phyloP scores from a whole-genome alignment of 1,140 invertebrate genomes.

The Cardiocondyla obscurior region DNA sequence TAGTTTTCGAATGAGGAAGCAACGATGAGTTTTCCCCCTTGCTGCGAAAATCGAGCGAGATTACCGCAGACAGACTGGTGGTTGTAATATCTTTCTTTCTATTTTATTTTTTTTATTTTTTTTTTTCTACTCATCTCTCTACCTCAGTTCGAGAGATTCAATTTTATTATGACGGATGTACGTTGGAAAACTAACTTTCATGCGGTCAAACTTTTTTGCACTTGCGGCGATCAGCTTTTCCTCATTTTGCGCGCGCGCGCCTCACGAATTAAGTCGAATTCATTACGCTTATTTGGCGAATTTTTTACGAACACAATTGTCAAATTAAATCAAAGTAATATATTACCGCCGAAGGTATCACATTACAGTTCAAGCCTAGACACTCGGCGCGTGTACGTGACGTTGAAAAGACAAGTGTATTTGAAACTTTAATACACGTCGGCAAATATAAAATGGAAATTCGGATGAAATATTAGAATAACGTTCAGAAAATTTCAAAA shows the following conservation, averaged over 20 bases:
- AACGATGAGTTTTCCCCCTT: background rate
- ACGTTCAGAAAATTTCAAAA: background rate
- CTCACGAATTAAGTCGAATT: conserved; percentile 2
- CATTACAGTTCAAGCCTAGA: background rate
- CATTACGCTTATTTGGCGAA: background rate
- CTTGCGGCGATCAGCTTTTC: conserved; percentile 36
- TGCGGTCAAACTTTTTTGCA: conserved; percentile 37
- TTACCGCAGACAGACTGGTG: conserved; percentile 16
- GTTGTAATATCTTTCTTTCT: conserved; percentile 28
- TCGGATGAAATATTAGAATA: background rate
- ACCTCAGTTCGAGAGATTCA: conserved; percentile 32
- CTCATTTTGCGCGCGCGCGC: background rate
- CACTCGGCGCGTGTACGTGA: background rate
- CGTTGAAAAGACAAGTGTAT: background rate
- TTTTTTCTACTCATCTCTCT: too few relatives aligned
- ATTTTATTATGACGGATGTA: conserved; percentile 52
- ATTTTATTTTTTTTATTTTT: background rate
- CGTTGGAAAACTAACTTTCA: conserved; percentile 38
- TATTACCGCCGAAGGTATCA: background rate
- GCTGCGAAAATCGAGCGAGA: conserved; percentile 24
- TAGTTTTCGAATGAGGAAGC: conserved; percentile 10
- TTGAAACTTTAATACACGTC: background rate
- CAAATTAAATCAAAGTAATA: background rate
- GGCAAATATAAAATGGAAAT: background rate
- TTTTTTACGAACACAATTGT: background rate